Conservation (phyloP, 2,888 invertebrate species). For the Chironomus riparius region DNA sequence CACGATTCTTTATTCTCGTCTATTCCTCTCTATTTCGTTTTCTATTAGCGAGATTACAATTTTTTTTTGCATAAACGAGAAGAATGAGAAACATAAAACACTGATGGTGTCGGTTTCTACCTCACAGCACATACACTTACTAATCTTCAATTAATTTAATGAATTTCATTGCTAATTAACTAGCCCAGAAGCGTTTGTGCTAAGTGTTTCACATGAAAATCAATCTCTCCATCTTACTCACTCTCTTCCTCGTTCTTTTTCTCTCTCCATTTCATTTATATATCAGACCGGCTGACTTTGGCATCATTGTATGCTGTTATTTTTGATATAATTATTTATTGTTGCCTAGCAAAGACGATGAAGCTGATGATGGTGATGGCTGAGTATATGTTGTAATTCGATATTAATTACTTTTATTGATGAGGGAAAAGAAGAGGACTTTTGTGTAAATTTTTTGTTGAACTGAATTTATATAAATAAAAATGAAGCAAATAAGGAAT, state of each 20-base stretch:
- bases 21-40: not conserved
- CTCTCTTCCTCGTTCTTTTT: no score
- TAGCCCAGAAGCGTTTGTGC: slow-evolving; percentile 4
- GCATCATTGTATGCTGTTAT: no score
- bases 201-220: slow-evolving; percentile 1
- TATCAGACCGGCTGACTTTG: no score
- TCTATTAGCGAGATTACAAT: slow-evolving; percentile 16
- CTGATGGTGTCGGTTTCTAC: not conserved
- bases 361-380: not conserved
- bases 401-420: not conserved
- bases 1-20: not conserved
- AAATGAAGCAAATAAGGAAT: no score
- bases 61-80: not conserved
- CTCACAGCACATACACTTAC: slow-evolving; percentile 1
- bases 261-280: no score
- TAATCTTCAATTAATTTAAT: slow-evolving; percentile 27
- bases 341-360: not conserved
- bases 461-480: no score
- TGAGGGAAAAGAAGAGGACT: no score
- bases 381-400: not conserved
- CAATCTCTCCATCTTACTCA: not conserved
- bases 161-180: slow-evolving; percentile 25
- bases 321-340: not conserved
- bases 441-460: no score
- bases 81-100: no score